Percentiles rank a stretch among this genome's conserved stretches.
These are phyloP conservation scores for Notarius quadriscutis DNA, from an alignment of 2,113 vertebrate species.

Conservation along the genomic window DNA sequence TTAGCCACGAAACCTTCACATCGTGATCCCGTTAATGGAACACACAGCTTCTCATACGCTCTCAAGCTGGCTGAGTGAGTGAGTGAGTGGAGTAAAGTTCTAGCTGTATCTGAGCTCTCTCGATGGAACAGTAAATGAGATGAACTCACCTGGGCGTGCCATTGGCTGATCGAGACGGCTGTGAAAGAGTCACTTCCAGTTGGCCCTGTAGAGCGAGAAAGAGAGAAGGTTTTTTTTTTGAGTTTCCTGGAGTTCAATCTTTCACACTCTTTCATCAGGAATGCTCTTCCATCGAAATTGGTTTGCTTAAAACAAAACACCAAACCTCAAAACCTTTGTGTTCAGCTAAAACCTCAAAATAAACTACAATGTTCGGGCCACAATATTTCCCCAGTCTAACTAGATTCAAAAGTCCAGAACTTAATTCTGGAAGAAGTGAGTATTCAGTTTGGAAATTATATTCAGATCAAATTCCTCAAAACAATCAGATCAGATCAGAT, in stretches of 20 bases:
- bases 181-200: constrained; percentile 84
- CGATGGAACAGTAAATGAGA: constrained; percentile 1
- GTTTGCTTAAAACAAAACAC: background rate
- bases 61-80: background rate
- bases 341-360: background rate
- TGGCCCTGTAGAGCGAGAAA: constrained; percentile 76
- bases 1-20: background rate
- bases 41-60: background rate
- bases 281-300: background rate
- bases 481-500: background rate
- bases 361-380: background rate
- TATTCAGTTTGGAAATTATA: background rate
- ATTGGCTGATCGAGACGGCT: constrained; percentile 81
- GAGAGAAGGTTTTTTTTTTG: constrained; percentile 3
- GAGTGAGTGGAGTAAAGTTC: background rate
- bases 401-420: background rate
- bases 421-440: background rate
- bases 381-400: background rate
- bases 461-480: background rate
- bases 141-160: constrained; percentile 85
- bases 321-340: background rate
- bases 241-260: background rate
- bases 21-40: background rate
- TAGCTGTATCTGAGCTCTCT: background rate
- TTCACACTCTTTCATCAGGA: background rate